Conservation (phyloP, 2,888 invertebrate genomes). For the Hydraecia micacea region DNA sequence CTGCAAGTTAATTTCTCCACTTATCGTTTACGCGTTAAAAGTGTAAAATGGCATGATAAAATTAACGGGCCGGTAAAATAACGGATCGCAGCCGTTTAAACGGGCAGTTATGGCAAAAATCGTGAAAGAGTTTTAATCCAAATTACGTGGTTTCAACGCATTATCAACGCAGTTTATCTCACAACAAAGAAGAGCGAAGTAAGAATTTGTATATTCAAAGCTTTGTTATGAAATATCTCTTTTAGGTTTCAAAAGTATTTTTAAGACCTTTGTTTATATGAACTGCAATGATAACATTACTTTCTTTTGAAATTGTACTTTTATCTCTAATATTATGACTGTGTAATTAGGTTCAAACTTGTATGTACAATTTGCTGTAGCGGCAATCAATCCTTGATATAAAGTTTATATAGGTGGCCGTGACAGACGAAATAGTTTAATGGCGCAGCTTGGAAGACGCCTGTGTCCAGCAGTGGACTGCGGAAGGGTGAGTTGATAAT, state of each 20-base stretch:
- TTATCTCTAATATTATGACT: constrained; percentile 14
- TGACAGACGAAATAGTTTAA: neutral
- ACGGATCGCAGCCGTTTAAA: constrained; percentile 23
- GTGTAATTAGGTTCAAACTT: constrained; percentile 4
- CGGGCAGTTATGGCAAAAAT: constrained; percentile 6
- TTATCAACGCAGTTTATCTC: constrained; percentile 8
- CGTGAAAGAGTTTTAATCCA: constrained; percentile 37
- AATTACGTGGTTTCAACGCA: constrained; percentile 30
- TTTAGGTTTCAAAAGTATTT: constrained; percentile 19
- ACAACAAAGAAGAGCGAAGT: constrained; percentile 29
- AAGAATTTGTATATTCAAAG: constrained; percentile 26
- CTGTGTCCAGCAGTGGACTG: neutral
- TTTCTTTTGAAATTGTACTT: constrained; percentile 21
- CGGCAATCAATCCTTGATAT: neutral
- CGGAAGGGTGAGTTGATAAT: neutral
- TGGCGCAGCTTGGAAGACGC: neutral
- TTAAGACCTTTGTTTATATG: constrained; percentile 12
- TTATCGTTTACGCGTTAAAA: constrained; percentile 26
- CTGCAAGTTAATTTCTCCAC: constrained; percentile 36
- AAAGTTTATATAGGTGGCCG: neutral
- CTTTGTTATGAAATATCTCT: constrained; percentile 25
- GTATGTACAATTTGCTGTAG: constrained; percentile 6
- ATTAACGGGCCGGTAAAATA: constrained; percentile 20
- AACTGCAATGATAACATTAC: constrained; percentile 9
- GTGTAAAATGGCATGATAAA: constrained; percentile 30